phyloP scores from a whole-genome alignment of 2,888 invertebrate genomes.

The Stenodera caucasica region DNA sequence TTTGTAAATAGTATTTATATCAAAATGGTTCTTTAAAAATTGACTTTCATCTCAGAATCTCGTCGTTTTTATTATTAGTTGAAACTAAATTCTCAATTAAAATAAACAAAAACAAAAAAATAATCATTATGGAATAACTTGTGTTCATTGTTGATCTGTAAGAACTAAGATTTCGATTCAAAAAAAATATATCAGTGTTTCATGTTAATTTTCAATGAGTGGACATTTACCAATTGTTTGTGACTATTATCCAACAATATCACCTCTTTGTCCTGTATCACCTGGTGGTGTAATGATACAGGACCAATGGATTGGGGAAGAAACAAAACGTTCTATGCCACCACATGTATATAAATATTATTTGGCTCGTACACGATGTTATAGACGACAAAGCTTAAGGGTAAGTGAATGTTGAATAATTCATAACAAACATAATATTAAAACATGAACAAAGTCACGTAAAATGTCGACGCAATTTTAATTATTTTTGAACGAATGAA shows the following conservation, averaged over 20 bases:
- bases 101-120: no score
- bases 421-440: conserved; percentile 22
- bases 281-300: conserved; percentile 38
- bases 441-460: conserved; percentile 18
- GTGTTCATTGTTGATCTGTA: no score
- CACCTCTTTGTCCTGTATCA: conserved; percentile 45
- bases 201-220: conserved; percentile 40
- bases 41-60: no score
- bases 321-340: conserved; percentile 65
- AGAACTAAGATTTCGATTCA: no score
- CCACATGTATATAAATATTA: conserved; percentile 70
- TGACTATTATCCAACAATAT: conserved; percentile 52
- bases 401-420: conserved; percentile 43
- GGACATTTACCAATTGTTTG: conserved; percentile 51
- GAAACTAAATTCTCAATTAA: no score
- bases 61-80: no score
- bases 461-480: conserved; percentile 20
- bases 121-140: no score
- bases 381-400: conserved; percentile 53
- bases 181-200: not conserved
- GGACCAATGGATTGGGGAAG: conserved; percentile 67
- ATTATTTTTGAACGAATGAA: conserved; percentile 8
- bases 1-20: no score
- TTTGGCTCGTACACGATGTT: conserved; percentile 56
- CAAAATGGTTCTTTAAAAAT: no score